phyloP scores from a whole-genome alignment of 2,113 vertebrate species.

The Microtus richardsoni region DNA sequence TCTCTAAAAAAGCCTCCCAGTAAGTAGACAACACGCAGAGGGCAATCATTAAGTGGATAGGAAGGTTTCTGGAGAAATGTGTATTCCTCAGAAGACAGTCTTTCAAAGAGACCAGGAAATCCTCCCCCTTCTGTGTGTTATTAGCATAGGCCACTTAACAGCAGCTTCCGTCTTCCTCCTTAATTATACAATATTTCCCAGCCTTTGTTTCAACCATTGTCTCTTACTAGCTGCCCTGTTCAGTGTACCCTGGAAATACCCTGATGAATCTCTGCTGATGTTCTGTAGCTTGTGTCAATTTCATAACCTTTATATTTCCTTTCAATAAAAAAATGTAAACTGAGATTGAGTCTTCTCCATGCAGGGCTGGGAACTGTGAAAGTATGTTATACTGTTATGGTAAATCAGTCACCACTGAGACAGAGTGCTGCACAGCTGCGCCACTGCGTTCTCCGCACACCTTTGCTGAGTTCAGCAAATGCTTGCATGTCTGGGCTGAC shows the following conservation, averaged over 20 bases:
- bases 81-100: neutral
- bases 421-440: neutral
- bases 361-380: neutral
- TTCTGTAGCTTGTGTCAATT: neutral
- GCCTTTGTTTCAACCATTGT: neutral
- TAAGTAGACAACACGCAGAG: neutral
- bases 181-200: neutral
- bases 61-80: neutral
- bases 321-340: constrained; percentile 59
- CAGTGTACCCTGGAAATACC: neutral
- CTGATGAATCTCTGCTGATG: neutral
- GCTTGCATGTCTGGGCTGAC: no score
- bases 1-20: neutral
- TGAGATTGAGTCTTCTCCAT: constrained; percentile 24
- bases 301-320: constrained; percentile 27
- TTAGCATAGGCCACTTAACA: neutral
- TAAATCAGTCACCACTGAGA: neutral
- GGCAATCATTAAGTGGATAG: neutral
- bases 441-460: rapidly evolving
- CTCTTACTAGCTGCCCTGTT: neutral
- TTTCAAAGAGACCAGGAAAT: neutral
- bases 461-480: neutral
- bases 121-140: neutral
- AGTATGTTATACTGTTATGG: neutral
- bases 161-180: neutral